A percentile compares a stretch with the other conserved stretches of the same genome.
Conservation (phyloP, 2,797 vertebrate species). For the Takifugu ocellatus region DNA sequence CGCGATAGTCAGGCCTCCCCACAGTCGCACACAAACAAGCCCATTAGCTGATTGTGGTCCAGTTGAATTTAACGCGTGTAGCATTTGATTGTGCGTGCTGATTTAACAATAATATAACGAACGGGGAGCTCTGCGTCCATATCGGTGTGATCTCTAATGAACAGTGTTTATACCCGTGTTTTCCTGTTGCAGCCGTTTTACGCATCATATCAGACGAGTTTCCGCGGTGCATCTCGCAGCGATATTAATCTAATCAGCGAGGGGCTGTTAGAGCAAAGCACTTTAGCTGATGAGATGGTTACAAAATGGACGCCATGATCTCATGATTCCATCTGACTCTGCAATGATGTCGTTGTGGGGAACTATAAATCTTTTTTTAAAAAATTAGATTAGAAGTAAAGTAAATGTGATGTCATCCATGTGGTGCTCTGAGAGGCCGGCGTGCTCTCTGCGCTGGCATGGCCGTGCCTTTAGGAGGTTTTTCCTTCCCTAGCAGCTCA, state of each 20-base stretch:
- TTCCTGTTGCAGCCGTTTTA: not conserved
- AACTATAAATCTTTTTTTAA: slow-evolving; percentile 3
- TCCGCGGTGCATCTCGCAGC: not conserved
- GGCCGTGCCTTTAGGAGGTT: slow-evolving; percentile 40
- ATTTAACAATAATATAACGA: not conserved
- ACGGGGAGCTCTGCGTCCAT: too few species aligned
- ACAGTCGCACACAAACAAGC: slow-evolving; percentile 9
- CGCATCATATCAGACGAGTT: not conserved
- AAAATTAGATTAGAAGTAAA: too few species aligned
- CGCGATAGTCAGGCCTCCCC: slow-evolving; percentile 10
- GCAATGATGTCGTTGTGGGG: slow-evolving; percentile 37
- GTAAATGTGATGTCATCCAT: not conserved
- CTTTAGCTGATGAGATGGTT: slow-evolving; percentile 63
- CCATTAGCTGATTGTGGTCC: slow-evolving; percentile 34
- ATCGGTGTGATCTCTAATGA: not conserved
- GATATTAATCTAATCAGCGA: not conserved
- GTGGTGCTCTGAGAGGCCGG: slow-evolving; percentile 30
- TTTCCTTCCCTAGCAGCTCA: slow-evolving; percentile 9
- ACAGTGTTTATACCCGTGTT: not conserved
- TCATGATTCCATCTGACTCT: slow-evolving; percentile 33
- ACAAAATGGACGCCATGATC: slow-evolving; percentile 27
- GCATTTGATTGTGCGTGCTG: not conserved
- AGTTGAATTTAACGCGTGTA: not conserved
- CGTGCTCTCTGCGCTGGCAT: slow-evolving; percentile 36
- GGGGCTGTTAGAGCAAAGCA: slow-evolving; percentile 55